Evolutionary conservation across 2,113 vertebrate species (phyloP), one percentile per base, ranked within the genome.

Genomic region (Megaceryle torquata): DNA sequence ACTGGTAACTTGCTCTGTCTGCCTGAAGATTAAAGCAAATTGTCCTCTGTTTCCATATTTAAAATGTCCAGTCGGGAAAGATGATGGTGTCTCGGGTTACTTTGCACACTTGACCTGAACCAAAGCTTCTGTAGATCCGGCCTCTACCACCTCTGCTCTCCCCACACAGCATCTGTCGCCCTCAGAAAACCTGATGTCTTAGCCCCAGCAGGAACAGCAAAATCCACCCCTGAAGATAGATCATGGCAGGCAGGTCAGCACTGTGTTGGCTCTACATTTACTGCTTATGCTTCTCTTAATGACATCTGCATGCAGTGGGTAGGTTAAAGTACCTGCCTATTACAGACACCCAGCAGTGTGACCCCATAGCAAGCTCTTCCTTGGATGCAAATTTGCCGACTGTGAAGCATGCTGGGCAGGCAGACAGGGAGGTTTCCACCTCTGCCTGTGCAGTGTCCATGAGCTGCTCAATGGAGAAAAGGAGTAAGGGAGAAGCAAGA

Each of bases 271-370:
- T 35, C 10, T 13, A 6, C 43, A 28, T 33, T 63, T 48, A n/a
- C n/a, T 19, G 44, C 31, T 50, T 20, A 65, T 94, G 50, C 51
- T 71, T 56, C 64, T 72, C 65, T 1, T 37, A 4, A 4, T 6
- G 10, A 0, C 8, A 2, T 0, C 41, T 1, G 0, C 0, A 0
- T 10, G 39, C 6, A 6, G 10, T 0, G 1, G 29, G 31, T 50
- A 43, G 48, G 68, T 11, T 20, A 37, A 68, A 88, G 43, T 56
- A 10, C 44, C 46, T 54, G 46, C 59, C 65, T 5, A 6, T 33
- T 3, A 1, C 19, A 46, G 28, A 74, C 5, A 25, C 5, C 51
- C 67, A 48, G 65, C 72, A 51, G 26, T 1, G 0, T 22, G 82
- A 33, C 31, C 41, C 48, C 1, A 0, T 5, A 25, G 29, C 0